phyloP scores from a whole-genome alignment of 1,140 invertebrate species.

The Drosophila bocki region DNA sequence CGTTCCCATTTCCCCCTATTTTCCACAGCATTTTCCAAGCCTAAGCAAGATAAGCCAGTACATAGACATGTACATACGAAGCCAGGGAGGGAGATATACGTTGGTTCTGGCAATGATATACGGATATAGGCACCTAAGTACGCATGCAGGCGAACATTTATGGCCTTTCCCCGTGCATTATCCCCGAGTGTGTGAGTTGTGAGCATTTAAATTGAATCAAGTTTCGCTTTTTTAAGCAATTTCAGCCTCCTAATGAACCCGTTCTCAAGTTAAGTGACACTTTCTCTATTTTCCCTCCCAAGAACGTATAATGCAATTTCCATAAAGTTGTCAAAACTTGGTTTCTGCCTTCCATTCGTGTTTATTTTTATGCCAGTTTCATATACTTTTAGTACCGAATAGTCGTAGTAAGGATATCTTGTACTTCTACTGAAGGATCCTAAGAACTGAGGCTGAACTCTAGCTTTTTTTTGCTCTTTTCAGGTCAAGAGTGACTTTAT shows the following conservation, averaged over 20 bases:
- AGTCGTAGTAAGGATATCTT: neutral
- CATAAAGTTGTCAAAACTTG: slow-evolving; percentile 40
- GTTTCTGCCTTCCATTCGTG: slow-evolving; percentile 15
- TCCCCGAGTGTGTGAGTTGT: slow-evolving; percentile 1
- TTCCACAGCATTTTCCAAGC: neutral
- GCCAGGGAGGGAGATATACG: neutral
- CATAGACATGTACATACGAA: neutral
- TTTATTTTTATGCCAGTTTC: slow-evolving; percentile 31
- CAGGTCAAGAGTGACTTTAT: too few relatives aligned
- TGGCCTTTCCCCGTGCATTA: neutral
- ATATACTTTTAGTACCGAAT: neutral
- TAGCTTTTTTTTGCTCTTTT: neutral
- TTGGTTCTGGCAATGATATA: slow-evolving; percentile 6
- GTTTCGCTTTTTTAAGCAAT: neutral
- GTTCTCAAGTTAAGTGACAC: slow-evolving; percentile 19
- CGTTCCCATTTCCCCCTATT: too few relatives aligned
- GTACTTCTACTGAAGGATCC: neutral
- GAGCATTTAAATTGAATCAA: slow-evolving; percentile 3
- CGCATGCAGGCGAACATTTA: slow-evolving; percentile 8
- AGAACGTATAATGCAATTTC: slow-evolving; percentile 22
- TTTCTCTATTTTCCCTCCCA: slow-evolving; percentile 17
- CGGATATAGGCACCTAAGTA: neutral
- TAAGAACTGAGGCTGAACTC: too few relatives aligned
- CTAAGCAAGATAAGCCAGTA: neutral
- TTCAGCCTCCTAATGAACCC: slow-evolving; percentile 23